phyloP scores from a whole-genome alignment of 2,888 invertebrate species.

The Megastigmus dorsalis region DNA sequence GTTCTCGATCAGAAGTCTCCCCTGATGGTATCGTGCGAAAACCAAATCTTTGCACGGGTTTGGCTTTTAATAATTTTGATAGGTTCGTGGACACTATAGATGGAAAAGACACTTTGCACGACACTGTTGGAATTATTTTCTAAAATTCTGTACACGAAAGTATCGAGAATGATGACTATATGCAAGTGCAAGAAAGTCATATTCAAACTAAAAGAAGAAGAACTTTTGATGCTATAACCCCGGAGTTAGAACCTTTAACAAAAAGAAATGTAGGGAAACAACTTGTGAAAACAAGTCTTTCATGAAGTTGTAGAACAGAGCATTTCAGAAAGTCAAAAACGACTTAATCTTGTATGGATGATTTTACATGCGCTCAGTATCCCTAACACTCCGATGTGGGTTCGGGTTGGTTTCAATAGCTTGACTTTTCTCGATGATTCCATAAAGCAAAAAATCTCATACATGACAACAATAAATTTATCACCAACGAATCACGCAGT shows the following conservation, averaged over 20 bases:
- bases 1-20: too few relatives aligned
- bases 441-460: slow-evolving; percentile 59
- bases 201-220: slow-evolving; percentile 16
- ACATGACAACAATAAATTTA: slow-evolving; percentile 62
- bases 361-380: slow-evolving; percentile 59
- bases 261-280: background rate
- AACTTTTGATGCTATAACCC: background rate
- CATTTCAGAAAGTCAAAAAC: too few relatives aligned
- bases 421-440: slow-evolving; percentile 55
- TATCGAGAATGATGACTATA: too few relatives aligned
- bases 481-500: slow-evolving; percentile 62
- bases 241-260: background rate
- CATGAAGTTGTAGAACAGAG: too few relatives aligned
- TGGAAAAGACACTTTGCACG: too few relatives aligned
- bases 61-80: too few relatives aligned
- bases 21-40: too few relatives aligned
- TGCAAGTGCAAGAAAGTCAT: too few relatives aligned
- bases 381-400: slow-evolving; percentile 64
- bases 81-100: too few relatives aligned
- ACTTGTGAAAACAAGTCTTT: background rate
- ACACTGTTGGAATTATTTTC: too few relatives aligned
- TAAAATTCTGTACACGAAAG: too few relatives aligned
- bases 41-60: too few relatives aligned
- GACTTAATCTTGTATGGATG: slow-evolving; percentile 55
- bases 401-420: slow-evolving; percentile 66